A percentile compares a stretch with the other conserved stretches of the same genome.
Evolutionary conservation across 2,888 invertebrate species (phyloP).

Genomic region (Ethmia dodecea): DNA sequence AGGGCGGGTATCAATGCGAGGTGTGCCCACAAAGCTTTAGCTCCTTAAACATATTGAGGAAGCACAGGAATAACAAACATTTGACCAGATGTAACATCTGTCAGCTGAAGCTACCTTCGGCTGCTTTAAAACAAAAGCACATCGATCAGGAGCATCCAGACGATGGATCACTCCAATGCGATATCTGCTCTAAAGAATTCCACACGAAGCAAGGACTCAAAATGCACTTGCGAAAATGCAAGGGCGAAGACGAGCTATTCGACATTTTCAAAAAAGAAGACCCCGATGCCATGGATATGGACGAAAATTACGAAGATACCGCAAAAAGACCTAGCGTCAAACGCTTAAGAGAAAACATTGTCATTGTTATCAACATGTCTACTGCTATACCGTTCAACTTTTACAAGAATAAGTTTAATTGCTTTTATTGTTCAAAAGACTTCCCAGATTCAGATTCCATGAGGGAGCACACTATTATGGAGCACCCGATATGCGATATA

Average conservation of each 20-base stretch:
- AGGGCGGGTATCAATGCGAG: slow-evolving; percentile 62
- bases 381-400: slow-evolving; percentile 69
- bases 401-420: slow-evolving; percentile 67
- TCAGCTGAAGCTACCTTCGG: slow-evolving; percentile 55
- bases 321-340: slow-evolving; percentile 57
- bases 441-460: slow-evolving; percentile 60
- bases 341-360: slow-evolving; percentile 61
- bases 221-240: slow-evolving; percentile 63
- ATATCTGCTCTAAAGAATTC: slow-evolving; percentile 56
- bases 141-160: slow-evolving; percentile 63
- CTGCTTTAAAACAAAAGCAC: slow-evolving; percentile 59
- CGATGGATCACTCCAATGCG: slow-evolving; percentile 56
- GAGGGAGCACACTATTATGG: slow-evolving; percentile 55
- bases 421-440: slow-evolving; percentile 67
- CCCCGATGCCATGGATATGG: slow-evolving; percentile 46
- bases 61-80: slow-evolving; percentile 58
- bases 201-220: slow-evolving; percentile 62
- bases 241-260: slow-evolving; percentile 40
- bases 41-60: slow-evolving; percentile 57
- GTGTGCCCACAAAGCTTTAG: slow-evolving; percentile 51
- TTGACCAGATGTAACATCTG: slow-evolving; percentile 57
- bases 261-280: slow-evolving; percentile 53
- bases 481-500: slow-evolving; percentile 58
- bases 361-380: slow-evolving; percentile 64
- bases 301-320: slow-evolving; percentile 43